Evolutionary conservation across 1,140 invertebrate species (phyloP), one percentile per base, ranked within the genome.

Genomic region (Lordiphosa clarofinis): DNA sequence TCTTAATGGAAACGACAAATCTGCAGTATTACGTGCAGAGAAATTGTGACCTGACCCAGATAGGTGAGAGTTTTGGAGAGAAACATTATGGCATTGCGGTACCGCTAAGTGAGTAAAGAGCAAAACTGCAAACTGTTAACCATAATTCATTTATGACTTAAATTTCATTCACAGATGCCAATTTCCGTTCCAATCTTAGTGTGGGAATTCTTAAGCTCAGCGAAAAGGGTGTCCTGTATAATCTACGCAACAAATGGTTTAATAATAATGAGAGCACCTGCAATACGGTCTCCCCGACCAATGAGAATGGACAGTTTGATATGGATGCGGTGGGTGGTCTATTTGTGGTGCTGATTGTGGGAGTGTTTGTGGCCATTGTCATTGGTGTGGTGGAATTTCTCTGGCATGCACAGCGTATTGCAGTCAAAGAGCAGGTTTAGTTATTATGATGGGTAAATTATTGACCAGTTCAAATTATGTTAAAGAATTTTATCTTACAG

Each of bases 241-340:
- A 92, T 33, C 86, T 98, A 5, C 96, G 97, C 86, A 92, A 92
- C 11, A 95, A 94, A 86, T 98, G 96, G 96, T 97, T 94, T 74
- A 90, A 92, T 42, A 91, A 90, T 11, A 75, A 87, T 40, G 57
- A 70, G 8, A 75, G 67, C 5, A 40, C 3, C 2, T 75, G 67
- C 8, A 39, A 67, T 19, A 28, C 13, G 21, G 52, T 13, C 11
- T 59, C 50, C 7, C 4, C 57, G 2, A 60, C 63, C 1, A 69
- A 64, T 13, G 84, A 90, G 39, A 64, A 91, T 9, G 91, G 90
- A 1, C 93, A 94, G 81, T 87, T 94, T 7, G 93, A 93, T 12
- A 91, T 98, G 55, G 92, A 93, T 15, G 95, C 96, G 61, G 95
- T 98, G 10, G 95, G 96, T 55, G 97, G 97, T 31, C 94, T 98